Conservation (phyloP, 1,140 invertebrate genomes). For the Mya arenaria region DNA sequence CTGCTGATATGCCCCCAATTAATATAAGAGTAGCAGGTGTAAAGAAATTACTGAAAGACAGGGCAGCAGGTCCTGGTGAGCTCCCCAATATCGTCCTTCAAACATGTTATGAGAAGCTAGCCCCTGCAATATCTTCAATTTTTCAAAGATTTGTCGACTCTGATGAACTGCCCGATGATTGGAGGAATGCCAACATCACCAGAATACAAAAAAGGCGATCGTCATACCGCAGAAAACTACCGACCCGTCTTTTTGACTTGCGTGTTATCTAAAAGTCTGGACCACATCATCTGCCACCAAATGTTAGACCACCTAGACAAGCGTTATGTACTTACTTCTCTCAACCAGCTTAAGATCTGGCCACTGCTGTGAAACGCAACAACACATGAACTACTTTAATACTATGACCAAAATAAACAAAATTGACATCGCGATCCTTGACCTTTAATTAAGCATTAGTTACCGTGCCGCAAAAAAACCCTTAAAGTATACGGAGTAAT, state of each 20-base stretch:
- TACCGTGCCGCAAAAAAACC: background rate
- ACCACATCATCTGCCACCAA: conserved; percentile 51
- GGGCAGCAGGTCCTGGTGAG: conserved; percentile 7
- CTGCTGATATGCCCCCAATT: too few relatives aligned
- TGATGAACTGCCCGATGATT: background rate
- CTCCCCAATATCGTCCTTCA: conserved; percentile 9
- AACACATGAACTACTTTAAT: conserved; percentile 33
- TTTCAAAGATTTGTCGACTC: conserved; percentile 23
- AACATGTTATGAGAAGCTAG: background rate
- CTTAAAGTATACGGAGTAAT: background rate
- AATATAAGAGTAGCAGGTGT: too few relatives aligned
- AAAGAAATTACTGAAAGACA: too few relatives aligned
- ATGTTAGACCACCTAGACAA: conserved; percentile 44
- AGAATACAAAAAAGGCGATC: conserved; percentile 21
- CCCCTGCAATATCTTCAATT: conserved; percentile 7
- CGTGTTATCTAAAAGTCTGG: conserved; percentile 27
- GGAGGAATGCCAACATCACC: too few relatives aligned
- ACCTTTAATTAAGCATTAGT: background rate
- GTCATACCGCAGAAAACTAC: conserved; percentile 41
- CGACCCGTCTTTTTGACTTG: conserved; percentile 23
- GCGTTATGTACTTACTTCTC: conserved; percentile 27
- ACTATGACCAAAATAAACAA: conserved; percentile 40
- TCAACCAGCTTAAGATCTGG: conserved; percentile 55
- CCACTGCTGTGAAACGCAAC: conserved; percentile 53
- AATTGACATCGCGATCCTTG: background rate